A percentile compares a stretch with the other conserved stretches of the same genome.
Evolutionary conservation across 2,113 vertebrate species (phyloP).

Genomic region (Dipodomys stephensi): DNA sequence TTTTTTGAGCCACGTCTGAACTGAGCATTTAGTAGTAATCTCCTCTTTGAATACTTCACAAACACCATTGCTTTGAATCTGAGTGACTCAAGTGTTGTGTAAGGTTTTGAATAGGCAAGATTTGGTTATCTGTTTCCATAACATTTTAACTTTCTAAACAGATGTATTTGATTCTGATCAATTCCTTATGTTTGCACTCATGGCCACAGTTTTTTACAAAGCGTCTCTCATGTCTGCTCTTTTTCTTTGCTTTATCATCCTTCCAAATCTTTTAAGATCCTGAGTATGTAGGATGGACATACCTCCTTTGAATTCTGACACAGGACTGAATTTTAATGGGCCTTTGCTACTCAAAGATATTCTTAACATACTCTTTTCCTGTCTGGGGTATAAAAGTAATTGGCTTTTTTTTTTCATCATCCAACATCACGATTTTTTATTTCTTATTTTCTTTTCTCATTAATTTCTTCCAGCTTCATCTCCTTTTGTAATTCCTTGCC

Average conservation of each 20-base stretch:
- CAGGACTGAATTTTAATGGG: background rate
- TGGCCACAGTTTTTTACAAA: background rate
- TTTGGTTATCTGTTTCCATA: background rate
- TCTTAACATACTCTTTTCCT: background rate
- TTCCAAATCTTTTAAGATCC: background rate
- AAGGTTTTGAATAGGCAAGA: background rate
- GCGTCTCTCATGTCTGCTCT: background rate
- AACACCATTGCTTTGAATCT: background rate
- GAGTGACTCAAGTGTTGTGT: background rate
- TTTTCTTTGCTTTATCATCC: background rate
- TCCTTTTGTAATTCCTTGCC: background rate
- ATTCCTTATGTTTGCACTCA: background rate
- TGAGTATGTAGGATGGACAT: background rate
- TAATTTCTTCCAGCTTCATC: conserved; percentile 24
- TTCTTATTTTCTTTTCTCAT: conserved; percentile 30
- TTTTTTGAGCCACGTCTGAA: background rate
- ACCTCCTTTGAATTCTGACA: background rate
- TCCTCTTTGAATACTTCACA: background rate
- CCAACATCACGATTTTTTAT: background rate
- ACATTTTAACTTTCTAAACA: background rate
- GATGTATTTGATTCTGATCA: background rate
- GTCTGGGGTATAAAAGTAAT: background rate
- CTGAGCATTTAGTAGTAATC: background rate
- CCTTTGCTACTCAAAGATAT: background rate
- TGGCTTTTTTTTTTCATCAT: background rate